Percentiles rank a stretch among this genome's conserved stretches.
These are phyloP conservation scores for Mustela nigripes DNA, from an alignment of 2,113 vertebrate species.

Conservation along the genomic window DNA sequence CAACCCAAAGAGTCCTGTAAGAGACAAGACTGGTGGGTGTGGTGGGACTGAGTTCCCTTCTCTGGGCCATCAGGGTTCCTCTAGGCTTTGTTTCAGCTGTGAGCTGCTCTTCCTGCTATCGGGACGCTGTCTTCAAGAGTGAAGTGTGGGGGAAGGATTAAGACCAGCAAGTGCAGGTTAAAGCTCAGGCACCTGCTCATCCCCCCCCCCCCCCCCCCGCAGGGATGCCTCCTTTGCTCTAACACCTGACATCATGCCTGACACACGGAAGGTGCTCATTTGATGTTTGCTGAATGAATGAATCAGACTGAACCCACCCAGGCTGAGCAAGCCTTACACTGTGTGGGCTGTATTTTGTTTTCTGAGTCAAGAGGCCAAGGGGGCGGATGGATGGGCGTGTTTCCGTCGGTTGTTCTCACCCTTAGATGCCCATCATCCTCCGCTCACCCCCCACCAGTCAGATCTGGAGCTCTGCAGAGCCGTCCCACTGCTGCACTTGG, in stretches of 20 bases:
- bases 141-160: not conserved
- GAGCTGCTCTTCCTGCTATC: not conserved
- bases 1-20: constrained; percentile 12
- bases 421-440: not conserved
- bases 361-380: constrained; percentile 65
- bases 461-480: not conserved
- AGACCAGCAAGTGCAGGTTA: not conserved
- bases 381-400: not conserved
- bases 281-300: constrained; percentile 65
- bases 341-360: constrained; percentile 64
- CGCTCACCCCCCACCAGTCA: not conserved
- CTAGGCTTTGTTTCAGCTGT: not conserved
- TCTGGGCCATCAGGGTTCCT: not conserved
- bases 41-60: not conserved
- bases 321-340: not conserved
- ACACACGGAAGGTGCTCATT: not conserved
- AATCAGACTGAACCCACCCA: constrained; percentile 57
- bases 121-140: not conserved
- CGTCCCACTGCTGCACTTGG: not conserved
- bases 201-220: not conserved
- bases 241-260: not conserved
- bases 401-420: not conserved
- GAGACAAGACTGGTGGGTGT: constrained; percentile 48
- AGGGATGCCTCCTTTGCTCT: not conserved
- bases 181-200: not conserved